These are phyloP conservation scores for Onychomys leucogaster DNA, from an alignment of 2,797 vertebrate genomes.

Conservation along the genomic window DNA sequence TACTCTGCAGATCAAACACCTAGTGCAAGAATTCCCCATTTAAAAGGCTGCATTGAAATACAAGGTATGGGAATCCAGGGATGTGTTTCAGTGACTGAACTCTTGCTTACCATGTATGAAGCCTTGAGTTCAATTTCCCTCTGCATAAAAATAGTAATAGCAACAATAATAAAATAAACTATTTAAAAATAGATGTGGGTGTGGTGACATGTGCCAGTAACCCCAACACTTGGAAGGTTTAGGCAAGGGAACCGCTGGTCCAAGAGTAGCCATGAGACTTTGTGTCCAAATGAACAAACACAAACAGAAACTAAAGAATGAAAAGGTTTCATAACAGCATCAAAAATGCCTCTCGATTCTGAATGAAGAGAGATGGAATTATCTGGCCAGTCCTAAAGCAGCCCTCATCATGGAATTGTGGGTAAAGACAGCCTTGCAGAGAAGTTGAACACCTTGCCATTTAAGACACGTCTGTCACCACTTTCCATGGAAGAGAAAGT, in stretches of 20 bases:
- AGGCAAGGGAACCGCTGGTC: not conserved
- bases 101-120: not conserved
- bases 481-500: constrained; percentile 1
- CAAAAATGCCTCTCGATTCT: not conserved
- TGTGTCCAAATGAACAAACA: not conserved
- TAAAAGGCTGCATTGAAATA: not conserved
- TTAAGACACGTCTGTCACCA: not conserved
- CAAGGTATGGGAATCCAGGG: too few species aligned
- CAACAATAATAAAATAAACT: not conserved
- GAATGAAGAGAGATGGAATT: not conserved
- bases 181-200: not conserved
- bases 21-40: not conserved
- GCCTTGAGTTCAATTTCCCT: not conserved
- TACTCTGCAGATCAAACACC: not conserved
- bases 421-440: not conserved
- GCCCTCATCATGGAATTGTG: not conserved
- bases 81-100: too few species aligned
- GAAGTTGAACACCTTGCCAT: not conserved
- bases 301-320: not conserved
- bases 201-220: not conserved
- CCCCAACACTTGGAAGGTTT: not conserved
- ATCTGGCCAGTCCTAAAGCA: not conserved
- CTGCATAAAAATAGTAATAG: not conserved
- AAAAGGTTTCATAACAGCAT: not conserved
- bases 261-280: not conserved